Evolutionary conservation across 2,113 vertebrate genomes (phyloP), one percentile per base, ranked within the genome.

Genomic region (Alligator sinensis): DNA sequence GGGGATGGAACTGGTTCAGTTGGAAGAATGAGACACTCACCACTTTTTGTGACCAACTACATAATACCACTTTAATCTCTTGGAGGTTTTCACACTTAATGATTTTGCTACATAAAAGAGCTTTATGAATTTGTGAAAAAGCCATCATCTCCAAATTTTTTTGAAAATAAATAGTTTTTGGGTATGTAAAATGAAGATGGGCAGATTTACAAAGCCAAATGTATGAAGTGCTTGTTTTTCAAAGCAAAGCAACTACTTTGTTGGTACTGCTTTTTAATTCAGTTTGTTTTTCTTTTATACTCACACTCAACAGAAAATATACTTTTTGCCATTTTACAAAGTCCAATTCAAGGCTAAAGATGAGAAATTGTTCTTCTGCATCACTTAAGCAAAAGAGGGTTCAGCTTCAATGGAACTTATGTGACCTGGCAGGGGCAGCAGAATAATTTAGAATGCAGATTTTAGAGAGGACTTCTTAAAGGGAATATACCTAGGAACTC

Each of bases 401-500:
- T 92, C 68, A 87, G 58, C 85, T 96, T 95, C 82, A 93, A 86
- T 95, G 64, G 28, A 93, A 90, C 58, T 38, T 28, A 82, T 59
- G 60, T 95, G 79, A 94, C 83, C 86, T 95, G n/a, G 16, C 0
- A 66, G 0, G 86, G 82, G 79, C 87, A 94, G 85, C 62, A 89
- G 95, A 96, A 95, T 96, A 95, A 96, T 96, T 95, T 95, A 77
- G 47, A 84, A 93, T 88, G 82, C 64, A 90, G 83, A 96, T 94
- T 82, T 93, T 81, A 83, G 34, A 93, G 96, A 92, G 57, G 25
- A 68, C 60, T 93, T 96, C 55, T 95, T 84, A 87, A 92, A 96
- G 30, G 28, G 24, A 96, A 91, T 92, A 81, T 94, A 94, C 81
- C 91, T 84, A 96, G 84, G 93, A 97, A 95, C 55, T 95, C 88